These are phyloP conservation scores for Parnassius orleans DNA, from an alignment of 2,888 invertebrate genomes.

Conservation along the genomic window DNA sequence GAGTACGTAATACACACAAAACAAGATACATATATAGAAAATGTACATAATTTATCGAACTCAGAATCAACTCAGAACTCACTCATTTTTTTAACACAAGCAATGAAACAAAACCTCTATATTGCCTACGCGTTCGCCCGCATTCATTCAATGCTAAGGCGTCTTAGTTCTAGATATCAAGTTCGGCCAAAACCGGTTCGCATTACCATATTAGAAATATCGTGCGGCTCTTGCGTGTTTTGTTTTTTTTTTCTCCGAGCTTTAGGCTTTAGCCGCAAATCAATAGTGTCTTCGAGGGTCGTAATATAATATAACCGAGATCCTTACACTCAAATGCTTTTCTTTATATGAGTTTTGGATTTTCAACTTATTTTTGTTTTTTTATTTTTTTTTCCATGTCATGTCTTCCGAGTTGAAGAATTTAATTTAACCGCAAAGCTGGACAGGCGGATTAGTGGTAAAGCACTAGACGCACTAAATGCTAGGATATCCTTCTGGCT, in stretches of 20 bases:
- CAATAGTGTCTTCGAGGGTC: not conserved
- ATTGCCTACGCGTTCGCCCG: constrained; percentile 18
- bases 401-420: too few species aligned
- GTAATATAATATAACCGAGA: not conserved
- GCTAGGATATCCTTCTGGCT: too few species aligned
- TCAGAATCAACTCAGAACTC: too few species aligned
- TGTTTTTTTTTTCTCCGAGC: constrained; percentile 25
- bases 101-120: not conserved
- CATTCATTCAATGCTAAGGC: constrained; percentile 32
- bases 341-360: not conserved
- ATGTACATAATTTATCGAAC: too few species aligned
- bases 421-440: too few species aligned
- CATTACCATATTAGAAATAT: constrained; percentile 41
- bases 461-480: too few species aligned
- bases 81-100: too few species aligned
- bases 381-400: not conserved
- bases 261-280: constrained; percentile 10
- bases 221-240: constrained; percentile 32
- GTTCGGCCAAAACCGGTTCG: constrained; percentile 37
- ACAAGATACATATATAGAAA: too few species aligned
- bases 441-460: too few species aligned
- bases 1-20: too few species aligned
- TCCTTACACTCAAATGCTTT: not conserved
- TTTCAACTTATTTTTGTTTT: not conserved
- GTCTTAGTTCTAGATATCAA: constrained; percentile 35